phyloP scores from a whole-genome alignment of 2,888 invertebrate genomes.

The Unio pictorum region DNA sequence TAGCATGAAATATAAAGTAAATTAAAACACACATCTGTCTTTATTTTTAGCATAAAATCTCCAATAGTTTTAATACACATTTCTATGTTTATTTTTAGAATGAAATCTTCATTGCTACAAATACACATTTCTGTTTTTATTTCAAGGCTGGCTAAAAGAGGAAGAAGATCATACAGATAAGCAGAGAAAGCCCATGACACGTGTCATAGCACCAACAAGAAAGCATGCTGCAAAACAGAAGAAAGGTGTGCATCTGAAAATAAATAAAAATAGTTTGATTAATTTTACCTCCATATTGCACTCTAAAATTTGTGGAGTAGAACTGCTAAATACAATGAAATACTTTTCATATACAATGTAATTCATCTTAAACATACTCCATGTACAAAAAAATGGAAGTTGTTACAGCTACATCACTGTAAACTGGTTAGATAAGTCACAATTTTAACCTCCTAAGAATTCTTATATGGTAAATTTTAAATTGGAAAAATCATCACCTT shows the following conservation, averaged over 20 bases:
- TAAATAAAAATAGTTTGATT: neutral
- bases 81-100: too few species aligned
- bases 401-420: too few species aligned
- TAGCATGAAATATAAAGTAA: neutral
- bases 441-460: too few species aligned
- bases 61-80: too few species aligned
- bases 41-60: too few species aligned
- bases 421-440: too few species aligned
- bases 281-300: neutral
- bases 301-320: neutral
- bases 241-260: constrained; percentile 23
- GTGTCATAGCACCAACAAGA: constrained; percentile 43
- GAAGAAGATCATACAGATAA: constrained; percentile 34
- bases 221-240: constrained; percentile 37
- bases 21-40: neutral
- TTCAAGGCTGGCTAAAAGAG: constrained; percentile 28
- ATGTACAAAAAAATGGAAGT: too few species aligned
- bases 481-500: too few species aligned
- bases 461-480: too few species aligned
- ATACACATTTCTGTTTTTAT: neutral
- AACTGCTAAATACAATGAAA: neutral
- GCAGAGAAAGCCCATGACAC: constrained; percentile 32
- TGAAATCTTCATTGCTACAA: too few species aligned
- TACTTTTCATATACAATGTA: too few species aligned
- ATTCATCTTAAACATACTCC: too few species aligned